phyloP scores from a whole-genome alignment of 2,113 vertebrate genomes.

The Hystrix brachyura region DNA sequence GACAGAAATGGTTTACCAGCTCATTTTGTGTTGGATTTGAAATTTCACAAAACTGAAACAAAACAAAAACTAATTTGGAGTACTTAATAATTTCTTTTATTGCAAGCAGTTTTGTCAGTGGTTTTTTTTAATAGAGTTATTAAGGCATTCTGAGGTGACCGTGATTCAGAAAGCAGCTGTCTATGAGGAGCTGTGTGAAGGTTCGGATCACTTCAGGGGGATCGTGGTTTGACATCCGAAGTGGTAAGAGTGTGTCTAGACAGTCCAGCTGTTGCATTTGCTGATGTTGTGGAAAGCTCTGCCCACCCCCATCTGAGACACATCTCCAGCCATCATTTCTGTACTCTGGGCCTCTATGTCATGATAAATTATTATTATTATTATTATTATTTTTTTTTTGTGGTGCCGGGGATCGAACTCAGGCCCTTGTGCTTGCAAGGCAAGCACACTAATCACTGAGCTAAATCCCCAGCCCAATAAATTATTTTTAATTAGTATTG shows the following conservation, averaged over 20 bases:
- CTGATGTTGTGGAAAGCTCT: neutral
- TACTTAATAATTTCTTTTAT: slow-evolving; percentile 21
- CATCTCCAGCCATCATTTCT: neutral
- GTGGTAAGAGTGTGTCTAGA: neutral
- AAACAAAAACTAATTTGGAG: neutral
- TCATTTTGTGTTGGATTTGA: slow-evolving; percentile 40
- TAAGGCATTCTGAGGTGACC: neutral
- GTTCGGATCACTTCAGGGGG: neutral
- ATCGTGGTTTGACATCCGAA: neutral
- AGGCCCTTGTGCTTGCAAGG: too few species aligned
- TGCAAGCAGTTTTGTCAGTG: neutral
- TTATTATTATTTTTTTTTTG: too few species aligned
- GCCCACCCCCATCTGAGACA: neutral
- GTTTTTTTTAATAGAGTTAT: neutral
- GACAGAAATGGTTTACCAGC: neutral
- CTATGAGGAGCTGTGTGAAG: neutral
- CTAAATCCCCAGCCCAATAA: too few species aligned
- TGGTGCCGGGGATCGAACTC: too few species aligned
- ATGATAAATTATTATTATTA: neutral
- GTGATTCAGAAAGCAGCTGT: neutral
- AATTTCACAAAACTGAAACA: neutral
- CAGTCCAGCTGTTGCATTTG: neutral
- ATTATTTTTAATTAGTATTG: slow-evolving; percentile 17
- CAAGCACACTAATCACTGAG: too few species aligned
- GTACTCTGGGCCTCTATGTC: neutral